Base-by-base conservation (phyloP, 2,797 vertebrate genomes). In the Echiichthys vipera region DNA sequence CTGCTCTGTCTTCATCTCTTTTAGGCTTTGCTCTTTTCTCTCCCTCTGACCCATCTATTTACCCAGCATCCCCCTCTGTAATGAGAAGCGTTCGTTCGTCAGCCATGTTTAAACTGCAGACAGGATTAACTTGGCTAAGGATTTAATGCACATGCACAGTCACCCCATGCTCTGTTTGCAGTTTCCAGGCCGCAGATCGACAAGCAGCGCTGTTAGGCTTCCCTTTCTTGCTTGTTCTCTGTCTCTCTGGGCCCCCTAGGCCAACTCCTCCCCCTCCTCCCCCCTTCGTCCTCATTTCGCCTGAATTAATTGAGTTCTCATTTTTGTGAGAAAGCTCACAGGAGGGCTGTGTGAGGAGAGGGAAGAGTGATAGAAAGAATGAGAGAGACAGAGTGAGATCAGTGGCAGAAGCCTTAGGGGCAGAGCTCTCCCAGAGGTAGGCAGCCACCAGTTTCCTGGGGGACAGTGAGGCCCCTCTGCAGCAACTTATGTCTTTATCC, bases 271-370 rank as follows among this genome's bases (percentile, higher is more conserved):
- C 58, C 46, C 57, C 55, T 66, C 50, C 74, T 70, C 81, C 88
- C 83, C 81, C 80, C 80, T 77, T 84, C 74, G 84, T 86, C 90
- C 92, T 93, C 92, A 93, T 93, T 95, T 92, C 66, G 83, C 80
- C 83, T 84, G 87, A 93, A 92, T 93, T 93, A 94, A 94, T 95
- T 93, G 94, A 94, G 93, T 94, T 93, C 91, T 95, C 94, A 91
- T 93, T 92, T 92, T 87, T 90, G 81, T 80, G 80, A 80, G 84
- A 90, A 87, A 90, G 82, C 89, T 88, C 88, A 89, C 88, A 87
- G 77, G 91, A 91, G 88, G 75, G 78, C 75, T 74, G 79, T 84
- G 83, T 77, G 77, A 77, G 74, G 61, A 86, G 74, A 77, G 78
- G 81, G 80, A 84, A 63, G 74, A 79, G 61, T 55, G 74, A 83